Conservation (phyloP, 2,113 vertebrate species). For the Clarias macrocephalus region DNA sequence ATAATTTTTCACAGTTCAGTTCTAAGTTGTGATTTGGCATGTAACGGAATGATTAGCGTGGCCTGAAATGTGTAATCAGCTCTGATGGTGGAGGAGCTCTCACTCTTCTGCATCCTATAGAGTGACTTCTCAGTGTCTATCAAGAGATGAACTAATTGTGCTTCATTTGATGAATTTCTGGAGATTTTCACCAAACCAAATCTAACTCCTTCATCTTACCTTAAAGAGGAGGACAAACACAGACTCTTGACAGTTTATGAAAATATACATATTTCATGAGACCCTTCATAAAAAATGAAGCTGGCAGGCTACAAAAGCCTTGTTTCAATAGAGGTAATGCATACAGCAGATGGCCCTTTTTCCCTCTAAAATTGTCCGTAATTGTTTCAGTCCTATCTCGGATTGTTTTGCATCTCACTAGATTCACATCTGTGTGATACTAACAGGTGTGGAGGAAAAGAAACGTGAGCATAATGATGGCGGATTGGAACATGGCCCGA, state of each 20-base stretch:
- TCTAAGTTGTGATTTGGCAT: slow-evolving; percentile 5
- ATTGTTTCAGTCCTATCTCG: slow-evolving; percentile 88
- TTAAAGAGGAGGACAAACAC: slow-evolving; percentile 27
- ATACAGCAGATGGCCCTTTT: slow-evolving; percentile 85
- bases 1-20: slow-evolving; percentile 17
- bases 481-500: slow-evolving; percentile 72
- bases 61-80: slow-evolving; percentile 28
- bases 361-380: slow-evolving; percentile 78
- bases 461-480: slow-evolving; percentile 64
- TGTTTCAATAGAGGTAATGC: slow-evolving; percentile 75
- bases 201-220: slow-evolving; percentile 38
- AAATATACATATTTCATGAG: slow-evolving; percentile 62
- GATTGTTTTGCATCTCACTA: slow-evolving; percentile 81
- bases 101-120: slow-evolving; percentile 29
- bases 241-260: slow-evolving; percentile 49
- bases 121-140: slow-evolving; percentile 33
- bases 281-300: slow-evolving; percentile 48
- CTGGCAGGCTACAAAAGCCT: slow-evolving; percentile 54
- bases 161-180: slow-evolving; percentile 40
- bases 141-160: slow-evolving; percentile 34
- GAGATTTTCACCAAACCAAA: slow-evolving; percentile 34
- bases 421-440: slow-evolving; percentile 79
- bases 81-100: background rate
- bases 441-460: slow-evolving; percentile 90
- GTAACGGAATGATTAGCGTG: background rate